phyloP scores from a whole-genome alignment of 2,888 invertebrate genomes.

The Caenorhabditis sinica region DNA sequence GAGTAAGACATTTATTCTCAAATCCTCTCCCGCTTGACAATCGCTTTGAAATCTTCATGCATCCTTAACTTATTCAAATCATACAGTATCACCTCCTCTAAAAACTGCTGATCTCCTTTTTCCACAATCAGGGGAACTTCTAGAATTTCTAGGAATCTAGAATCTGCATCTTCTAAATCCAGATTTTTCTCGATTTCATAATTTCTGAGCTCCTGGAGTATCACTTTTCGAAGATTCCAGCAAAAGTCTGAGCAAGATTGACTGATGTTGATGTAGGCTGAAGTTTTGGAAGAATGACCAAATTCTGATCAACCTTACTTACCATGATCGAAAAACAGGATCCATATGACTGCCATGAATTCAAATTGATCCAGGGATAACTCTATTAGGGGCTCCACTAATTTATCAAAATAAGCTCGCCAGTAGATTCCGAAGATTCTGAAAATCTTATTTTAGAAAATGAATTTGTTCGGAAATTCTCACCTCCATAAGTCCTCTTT shows the following conservation, averaged over 20 bases:
- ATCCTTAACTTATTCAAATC: conserved; percentile 11
- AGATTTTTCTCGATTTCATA: conserved; percentile 8
- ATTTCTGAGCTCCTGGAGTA: conserved; percentile 2
- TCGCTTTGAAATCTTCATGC: conserved; percentile 24
- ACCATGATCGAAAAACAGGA: conserved; percentile 25
- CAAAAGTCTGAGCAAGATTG: neutral
- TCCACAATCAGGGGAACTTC: neutral
- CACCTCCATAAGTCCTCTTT: conserved; percentile 1
- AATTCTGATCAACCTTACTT: neutral
- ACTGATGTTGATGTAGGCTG: conserved; percentile 27
- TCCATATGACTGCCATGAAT: conserved; percentile 4
- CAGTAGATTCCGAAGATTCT: neutral
- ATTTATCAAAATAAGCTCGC: conserved; percentile 1
- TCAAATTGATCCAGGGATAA: conserved; percentile 18
- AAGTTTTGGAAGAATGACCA: conserved; percentile 2
- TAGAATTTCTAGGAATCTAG: conserved; percentile 1
- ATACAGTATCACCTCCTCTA: conserved; percentile 3
- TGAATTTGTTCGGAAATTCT: neutral
- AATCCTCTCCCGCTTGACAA: conserved; percentile 3
- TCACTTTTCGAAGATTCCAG: conserved; percentile 16
- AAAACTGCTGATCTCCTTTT: conserved; percentile 7
- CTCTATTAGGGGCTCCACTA: neutral
- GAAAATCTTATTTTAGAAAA: neutral
- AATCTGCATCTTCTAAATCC: neutral
- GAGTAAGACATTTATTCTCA: neutral